Evolutionary conservation across 2,797 vertebrate species (phyloP), one percentile per base, ranked within the genome.

Genomic region (Ctenochaetus hawaiiensis): DNA sequence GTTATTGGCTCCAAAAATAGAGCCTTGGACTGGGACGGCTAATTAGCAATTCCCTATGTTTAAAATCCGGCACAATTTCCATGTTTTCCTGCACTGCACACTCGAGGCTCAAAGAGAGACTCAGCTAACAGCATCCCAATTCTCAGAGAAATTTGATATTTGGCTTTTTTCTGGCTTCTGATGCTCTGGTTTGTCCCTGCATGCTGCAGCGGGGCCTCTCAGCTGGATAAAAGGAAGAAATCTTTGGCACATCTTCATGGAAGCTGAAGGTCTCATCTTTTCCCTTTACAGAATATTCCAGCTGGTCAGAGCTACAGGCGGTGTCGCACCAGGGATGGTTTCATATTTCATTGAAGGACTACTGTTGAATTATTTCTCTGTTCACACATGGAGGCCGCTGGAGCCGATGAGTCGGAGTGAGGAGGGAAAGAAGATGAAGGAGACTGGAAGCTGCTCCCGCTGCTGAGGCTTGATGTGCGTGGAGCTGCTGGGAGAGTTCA

Each of bases 271-370:
- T 86, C 73, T 85, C 78, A 64, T 86, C 81, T 74, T 84, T 78
- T 86, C 73, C 83, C 47, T 49, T 68, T 52, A 26, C 84, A 70
- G 56, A 81, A 44, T 56, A 66, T 78, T 89, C 87, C 90, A 86
- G 85, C 81, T 88, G 84, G 82, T 87, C 75, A 13, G 77, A 75
- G 78, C 84, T 82, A 3, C 75, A 66, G 85, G 85, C 77, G 1
- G 53, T 16, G 68, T 66, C 82, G 82, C 78, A 81, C 73, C 51
- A 65, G 80, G 75, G 86, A 85, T 37, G 60, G 79, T 79, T 85
- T 93, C 88, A 73, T 83, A 67, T 90, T 88, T 90, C 81, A 85
- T 52, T 43, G 68, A 76, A 41, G 18, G 61, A 43, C 65, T 56
- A 67, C 78, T 69, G 64, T 60, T 82, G 71, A 87, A 84, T 78